Evolutionary conservation across 2,888 invertebrate species (phyloP), one percentile per base, ranked within the genome.

Genomic region (Sinopyrophorus schimmeli): DNA sequence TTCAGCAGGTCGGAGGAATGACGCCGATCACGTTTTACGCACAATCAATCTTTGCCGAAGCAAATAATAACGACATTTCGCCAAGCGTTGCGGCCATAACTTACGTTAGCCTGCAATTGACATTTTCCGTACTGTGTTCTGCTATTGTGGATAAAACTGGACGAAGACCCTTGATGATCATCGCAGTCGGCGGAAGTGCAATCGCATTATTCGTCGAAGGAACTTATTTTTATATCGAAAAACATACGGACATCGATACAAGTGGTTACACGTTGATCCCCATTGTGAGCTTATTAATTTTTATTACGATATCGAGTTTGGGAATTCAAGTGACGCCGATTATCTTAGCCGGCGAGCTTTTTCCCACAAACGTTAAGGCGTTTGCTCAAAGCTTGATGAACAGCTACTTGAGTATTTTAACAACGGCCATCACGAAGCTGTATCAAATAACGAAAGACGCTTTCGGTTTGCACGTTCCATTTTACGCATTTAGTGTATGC

Each of bases 111-210:
- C 76, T 78, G 20, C 80, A 80, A 69, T 74, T 80, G 1, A 71
- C 79, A 1, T 77, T 80, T 2, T 79, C 80, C 48, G 70, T 76
- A 23, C 68, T 80, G 5, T 78, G 80, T 1, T 77, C 80, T 2
- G 64, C 78, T 23, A 70, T 81, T 2, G 77, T 81, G 17, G 86
- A 86, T 63, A 76, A 77, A 27, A 76, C 80, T 12, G 85, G 85
- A 14, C 74, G 85, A 41, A 79, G 80, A 47, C 78, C 80, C 3
- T 74, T 86, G 6, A 70, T 86, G 3, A 61, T 83, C 9, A 66
- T 80, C n/a, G 12, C 14, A 2, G 9, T 71, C 40, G 74, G 76
- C 32, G 76, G 81, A 26, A 81, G 81, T 71, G 74, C 81, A 1
- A 70, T 80, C 1, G 77, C 81, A 21, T 61, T 61, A 0, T 48